Percentiles rank a stretch among this genome's conserved stretches.
Conservation (phyloP, 2,888 invertebrate genomes). For the Icerya purchasi region DNA sequence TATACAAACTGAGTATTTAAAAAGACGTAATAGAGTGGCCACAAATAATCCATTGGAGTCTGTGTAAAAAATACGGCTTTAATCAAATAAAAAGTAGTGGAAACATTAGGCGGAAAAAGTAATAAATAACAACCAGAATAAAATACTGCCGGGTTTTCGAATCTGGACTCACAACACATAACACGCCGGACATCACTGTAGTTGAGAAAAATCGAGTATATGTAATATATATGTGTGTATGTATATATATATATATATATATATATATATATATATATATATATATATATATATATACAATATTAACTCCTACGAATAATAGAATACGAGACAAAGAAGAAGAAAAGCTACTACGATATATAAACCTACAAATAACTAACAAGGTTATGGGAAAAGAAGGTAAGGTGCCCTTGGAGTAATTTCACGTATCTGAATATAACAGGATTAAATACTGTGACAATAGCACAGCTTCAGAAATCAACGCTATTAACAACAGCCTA, state of each 20-base stretch:
- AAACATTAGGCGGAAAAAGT: neutral
- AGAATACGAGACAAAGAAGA: neutral
- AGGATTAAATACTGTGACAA: neutral
- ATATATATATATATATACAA: too few relatives aligned
- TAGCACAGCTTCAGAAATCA: neutral
- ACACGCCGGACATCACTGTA: neutral
- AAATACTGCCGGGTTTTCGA: neutral
- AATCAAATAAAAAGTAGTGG: neutral
- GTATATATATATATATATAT: too few relatives aligned
- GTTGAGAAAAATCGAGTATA: neutral
- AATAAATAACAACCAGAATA: neutral
- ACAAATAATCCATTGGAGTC: neutral
- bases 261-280: too few relatives aligned
- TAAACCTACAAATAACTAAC: neutral
- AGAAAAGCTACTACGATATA: neutral
- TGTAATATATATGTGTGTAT: neutral
- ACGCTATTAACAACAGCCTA: neutral
- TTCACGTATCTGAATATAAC: neutral
- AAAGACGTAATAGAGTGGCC: neutral
- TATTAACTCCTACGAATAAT: neutral
- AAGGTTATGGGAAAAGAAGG: neutral
- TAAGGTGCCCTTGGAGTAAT: too few relatives aligned
- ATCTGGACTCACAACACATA: neutral
- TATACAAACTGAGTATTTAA: neutral
- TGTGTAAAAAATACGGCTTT: neutral